Conservation (phyloP, 2,888 invertebrate genomes). For the Allolobophora icterica region DNA sequence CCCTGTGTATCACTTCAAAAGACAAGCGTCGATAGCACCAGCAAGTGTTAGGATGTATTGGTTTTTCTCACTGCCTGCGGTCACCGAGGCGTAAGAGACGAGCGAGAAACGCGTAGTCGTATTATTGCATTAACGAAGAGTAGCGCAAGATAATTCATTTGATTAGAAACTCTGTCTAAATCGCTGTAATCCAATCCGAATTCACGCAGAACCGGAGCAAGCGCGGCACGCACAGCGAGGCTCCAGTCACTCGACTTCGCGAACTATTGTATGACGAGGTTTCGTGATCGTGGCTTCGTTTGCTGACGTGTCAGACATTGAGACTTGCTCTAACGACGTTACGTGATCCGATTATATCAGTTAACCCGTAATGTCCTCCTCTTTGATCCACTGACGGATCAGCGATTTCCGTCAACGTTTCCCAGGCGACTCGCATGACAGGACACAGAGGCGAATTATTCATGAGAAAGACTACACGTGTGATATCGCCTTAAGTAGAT, state of each 20-base stretch:
- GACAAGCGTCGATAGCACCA: neutral
- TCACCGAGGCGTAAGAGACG: neutral
- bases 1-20: neutral
- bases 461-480: neutral
- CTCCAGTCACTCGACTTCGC: neutral
- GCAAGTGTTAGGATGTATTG: neutral
- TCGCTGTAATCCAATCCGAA: neutral
- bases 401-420: neutral
- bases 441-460: neutral
- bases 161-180: neutral
- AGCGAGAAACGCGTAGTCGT: neutral
- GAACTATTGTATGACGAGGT: neutral
- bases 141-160: neutral
- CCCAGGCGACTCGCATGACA: neutral
- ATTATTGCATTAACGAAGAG: neutral
- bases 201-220: neutral
- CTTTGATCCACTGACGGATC: neutral
- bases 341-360: neutral
- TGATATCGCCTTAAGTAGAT: slow-evolving; percentile 11
- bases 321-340: neutral
- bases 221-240: neutral
- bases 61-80: neutral
- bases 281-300: neutral
- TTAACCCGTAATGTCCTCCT: neutral
- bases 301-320: neutral